Evolutionary conservation across 2,797 vertebrate genomes (phyloP).

Genomic region (Coregonus sp.): DNA sequence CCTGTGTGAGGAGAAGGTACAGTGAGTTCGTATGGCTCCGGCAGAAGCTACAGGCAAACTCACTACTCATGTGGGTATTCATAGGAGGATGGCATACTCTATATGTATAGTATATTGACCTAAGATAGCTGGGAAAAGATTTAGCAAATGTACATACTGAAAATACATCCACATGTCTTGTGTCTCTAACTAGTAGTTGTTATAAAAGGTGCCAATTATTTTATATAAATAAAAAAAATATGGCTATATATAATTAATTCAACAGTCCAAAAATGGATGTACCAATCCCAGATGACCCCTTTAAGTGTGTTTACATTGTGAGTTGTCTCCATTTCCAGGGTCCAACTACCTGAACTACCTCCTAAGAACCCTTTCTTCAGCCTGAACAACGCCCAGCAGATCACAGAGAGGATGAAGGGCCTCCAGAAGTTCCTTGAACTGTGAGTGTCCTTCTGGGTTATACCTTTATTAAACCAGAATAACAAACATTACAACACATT

Average conservation of each 20-base stretch:
- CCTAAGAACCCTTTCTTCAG: slow-evolving; percentile 94
- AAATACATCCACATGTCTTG: background rate
- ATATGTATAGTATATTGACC: background rate
- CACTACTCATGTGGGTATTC: slow-evolving; percentile 85
- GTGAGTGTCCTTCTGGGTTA: slow-evolving; percentile 72
- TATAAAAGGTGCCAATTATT: background rate
- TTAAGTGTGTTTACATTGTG: background rate
- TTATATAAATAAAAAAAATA: no score
- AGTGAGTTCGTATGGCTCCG: slow-evolving; percentile 96
- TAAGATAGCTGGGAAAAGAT: no score
- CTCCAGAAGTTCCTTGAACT: slow-evolving; percentile 89
- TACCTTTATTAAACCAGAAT: no score
- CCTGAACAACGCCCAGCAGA: slow-evolving; percentile 86
- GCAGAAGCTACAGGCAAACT: slow-evolving; percentile 88
- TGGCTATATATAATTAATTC: no score
- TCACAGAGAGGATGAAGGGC: slow-evolving; percentile 87
- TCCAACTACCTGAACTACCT: slow-evolving; percentile 84
- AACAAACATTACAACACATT: background rate
- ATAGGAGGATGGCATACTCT: background rate
- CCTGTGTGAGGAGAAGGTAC: slow-evolving; percentile 89
- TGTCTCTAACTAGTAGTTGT: background rate
- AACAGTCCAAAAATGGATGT: no score
- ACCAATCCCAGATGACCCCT: no score
- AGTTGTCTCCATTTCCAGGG: slow-evolving; percentile 67
- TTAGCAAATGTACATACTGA: background rate